phyloP scores from a whole-genome alignment of 2,888 invertebrate genomes.

The Osmoderma eremita region DNA sequence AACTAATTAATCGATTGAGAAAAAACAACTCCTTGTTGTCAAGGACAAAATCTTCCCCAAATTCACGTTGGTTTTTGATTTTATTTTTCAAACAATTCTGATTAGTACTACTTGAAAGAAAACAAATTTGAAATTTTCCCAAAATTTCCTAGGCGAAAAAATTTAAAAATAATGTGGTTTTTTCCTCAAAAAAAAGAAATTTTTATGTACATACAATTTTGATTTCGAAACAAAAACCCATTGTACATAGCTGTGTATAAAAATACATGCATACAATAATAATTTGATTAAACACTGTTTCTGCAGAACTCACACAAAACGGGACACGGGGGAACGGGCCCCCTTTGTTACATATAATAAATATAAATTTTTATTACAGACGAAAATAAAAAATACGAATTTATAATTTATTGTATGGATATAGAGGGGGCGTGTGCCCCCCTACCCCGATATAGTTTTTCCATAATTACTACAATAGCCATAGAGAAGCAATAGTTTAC shows the following conservation, averaged over 20 bases:
- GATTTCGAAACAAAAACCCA: background rate
- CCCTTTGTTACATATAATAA: background rate
- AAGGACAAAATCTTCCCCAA: background rate
- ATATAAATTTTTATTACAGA: constrained; percentile 4
- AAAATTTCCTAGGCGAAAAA: background rate
- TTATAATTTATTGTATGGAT: background rate
- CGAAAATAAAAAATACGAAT: constrained; percentile 13
- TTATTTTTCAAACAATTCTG: background rate
- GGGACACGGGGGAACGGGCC: constrained; percentile 4
- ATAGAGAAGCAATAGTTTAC: constrained; percentile 51
- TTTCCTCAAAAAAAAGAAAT: constrained; percentile 7
- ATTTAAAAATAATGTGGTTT: constrained; percentile 27
- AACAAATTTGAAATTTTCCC: constrained; percentile 14
- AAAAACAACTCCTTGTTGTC: constrained; percentile 19
- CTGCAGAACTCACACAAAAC: background rate
- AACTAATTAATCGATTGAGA: constrained; percentile 17
- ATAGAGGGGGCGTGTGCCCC: background rate
- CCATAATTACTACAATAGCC: constrained; percentile 59
- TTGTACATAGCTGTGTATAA: constrained; percentile 21
- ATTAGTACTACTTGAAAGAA: constrained; percentile 7
- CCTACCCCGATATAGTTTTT: constrained; percentile 42
- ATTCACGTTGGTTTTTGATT: constrained; percentile 10
- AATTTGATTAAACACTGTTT: constrained; percentile 9
- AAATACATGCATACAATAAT: background rate
- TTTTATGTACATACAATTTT: no score